These are phyloP conservation scores for Rhinatrema bivittatum DNA, from an alignment of 2,797 vertebrate species.

Conservation along the genomic window DNA sequence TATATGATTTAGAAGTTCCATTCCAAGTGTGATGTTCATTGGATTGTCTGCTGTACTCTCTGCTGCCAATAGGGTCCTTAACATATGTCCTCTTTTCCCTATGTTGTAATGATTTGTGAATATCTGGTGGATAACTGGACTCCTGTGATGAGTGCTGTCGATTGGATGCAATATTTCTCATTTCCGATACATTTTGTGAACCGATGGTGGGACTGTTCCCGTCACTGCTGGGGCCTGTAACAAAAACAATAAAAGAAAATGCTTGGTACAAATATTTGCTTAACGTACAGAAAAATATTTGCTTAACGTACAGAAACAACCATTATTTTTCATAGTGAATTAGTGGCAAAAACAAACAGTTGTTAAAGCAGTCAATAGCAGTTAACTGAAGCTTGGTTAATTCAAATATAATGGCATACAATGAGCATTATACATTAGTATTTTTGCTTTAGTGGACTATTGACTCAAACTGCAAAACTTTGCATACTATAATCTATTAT, in stretches of 20 bases:
- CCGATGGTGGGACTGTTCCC: slow-evolving; percentile 73
- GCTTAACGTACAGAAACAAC: slow-evolving; percentile 7
- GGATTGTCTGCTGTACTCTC: slow-evolving; percentile 64
- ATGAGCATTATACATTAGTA: slow-evolving; percentile 36
- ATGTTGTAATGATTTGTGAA: slow-evolving; percentile 81
- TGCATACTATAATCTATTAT: no score
- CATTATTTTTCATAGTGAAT: slow-evolving; percentile 45
- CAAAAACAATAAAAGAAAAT: slow-evolving; percentile 55
- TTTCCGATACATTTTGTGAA: slow-evolving; percentile 92
- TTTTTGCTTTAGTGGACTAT: slow-evolving; percentile 22
- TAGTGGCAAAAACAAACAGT: slow-evolving; percentile 57
- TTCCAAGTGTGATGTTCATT: slow-evolving; percentile 77
- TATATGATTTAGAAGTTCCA: slow-evolving; percentile 69
- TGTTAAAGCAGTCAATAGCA: slow-evolving; percentile 48
- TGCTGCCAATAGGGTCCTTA: slow-evolving; percentile 67
- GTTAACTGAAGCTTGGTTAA: slow-evolving; percentile 49
- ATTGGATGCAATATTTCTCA: slow-evolving; percentile 65
- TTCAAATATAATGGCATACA: slow-evolving; percentile 25
- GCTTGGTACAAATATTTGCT: slow-evolving; percentile 43
- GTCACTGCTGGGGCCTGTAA: slow-evolving; percentile 84
- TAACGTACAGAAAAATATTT: no score
- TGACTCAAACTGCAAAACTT: no score
- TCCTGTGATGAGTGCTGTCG: slow-evolving; percentile 73
- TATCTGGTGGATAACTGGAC: slow-evolving; percentile 78
- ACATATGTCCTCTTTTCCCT: slow-evolving; percentile 73